Percentiles rank a stretch among this genome's conserved stretches.
Evolutionary conservation across 2,888 invertebrate species (phyloP).

Genomic region (Zootermopsis nevadensis): DNA sequence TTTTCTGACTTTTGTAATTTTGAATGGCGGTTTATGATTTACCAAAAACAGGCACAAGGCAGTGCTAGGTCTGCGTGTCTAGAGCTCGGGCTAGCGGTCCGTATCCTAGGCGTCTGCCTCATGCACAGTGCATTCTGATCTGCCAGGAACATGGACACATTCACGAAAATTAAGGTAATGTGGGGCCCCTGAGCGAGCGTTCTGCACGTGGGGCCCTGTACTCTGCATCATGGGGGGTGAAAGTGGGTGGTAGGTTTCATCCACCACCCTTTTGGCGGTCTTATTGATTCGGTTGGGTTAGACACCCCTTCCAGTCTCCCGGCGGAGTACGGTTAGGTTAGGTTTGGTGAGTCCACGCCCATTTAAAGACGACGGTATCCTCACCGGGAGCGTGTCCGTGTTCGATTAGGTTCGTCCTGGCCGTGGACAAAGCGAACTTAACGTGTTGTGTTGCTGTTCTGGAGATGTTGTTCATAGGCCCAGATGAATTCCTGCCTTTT

Average conservation of each 20-base stretch:
- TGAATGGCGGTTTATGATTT: no score
- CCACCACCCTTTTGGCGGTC: conserved; percentile 42
- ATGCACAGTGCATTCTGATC: no score
- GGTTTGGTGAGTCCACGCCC: conserved; percentile 25
- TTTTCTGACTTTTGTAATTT: no score
- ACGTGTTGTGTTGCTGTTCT: no score
- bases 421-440: no score
- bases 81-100: no score
- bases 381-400: background rate
- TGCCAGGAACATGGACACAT: background rate
- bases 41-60: no score
- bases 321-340: conserved; percentile 26
- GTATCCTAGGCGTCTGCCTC: no score
- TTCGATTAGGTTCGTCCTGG: no score
- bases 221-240: conserved; percentile 11
- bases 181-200: conserved; percentile 17
- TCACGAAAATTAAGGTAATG: background rate
- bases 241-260: background rate
- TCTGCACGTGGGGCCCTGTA: conserved; percentile 26
- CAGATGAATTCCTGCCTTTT: no score
- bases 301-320: conserved; percentile 15
- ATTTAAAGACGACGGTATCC: conserved; percentile 9
- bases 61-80: no score
- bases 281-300: conserved; percentile 43
- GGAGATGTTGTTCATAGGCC: no score